Base-by-base conservation (phyloP, 2,888 invertebrate genomes). In the Priocnemis perturbator region DNA sequence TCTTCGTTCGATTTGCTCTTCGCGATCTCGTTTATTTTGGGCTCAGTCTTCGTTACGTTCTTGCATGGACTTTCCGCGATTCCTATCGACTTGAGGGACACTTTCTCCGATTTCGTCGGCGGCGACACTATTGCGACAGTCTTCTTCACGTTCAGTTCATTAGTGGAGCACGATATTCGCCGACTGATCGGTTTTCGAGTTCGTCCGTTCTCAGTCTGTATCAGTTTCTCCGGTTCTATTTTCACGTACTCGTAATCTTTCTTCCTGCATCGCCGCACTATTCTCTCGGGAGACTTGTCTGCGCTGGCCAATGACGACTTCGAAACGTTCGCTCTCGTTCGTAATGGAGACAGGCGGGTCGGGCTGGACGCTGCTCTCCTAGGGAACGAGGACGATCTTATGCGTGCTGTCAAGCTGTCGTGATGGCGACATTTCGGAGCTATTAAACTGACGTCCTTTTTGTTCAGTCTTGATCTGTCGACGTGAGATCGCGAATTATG, bases 381-480 rank as follows among this genome's bases (percentile, higher is more conserved):
- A n/a, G 78, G 73, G 5, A 80, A 66, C 21, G 78, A 80, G 4
- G 78, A 79, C 3, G 78, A 74, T 65, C 74, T 74, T 11, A 15
- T 26, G 3, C 65, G 58, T 14, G 20, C 52, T 0, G 70, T 45
- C 5, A 58, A 52, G 15, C 66, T 62, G 19, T 68, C 60, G 9
- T 20, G 60, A 45, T 57, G 57, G 11, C 21, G 37, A 37, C 58
- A 61, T 19, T 52, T 69, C 15, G 71, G 67, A 14, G 60, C 67
- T 0, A 48, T 19, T 0, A 45, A 21, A 14, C 44, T 23, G 0
- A 0, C 7, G 7, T 71, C 20, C 19, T 30, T 69, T n/a, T 37
- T 65, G 37, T 37, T 37, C 37, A 37, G 37, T 37, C 37, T 37
- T 37, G 37, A 37, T 37, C 37, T 37, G 37, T 37, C 37, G 14